phyloP scores from a whole-genome alignment of 2,797 vertebrate species.

The Notolabrus celidotus region DNA sequence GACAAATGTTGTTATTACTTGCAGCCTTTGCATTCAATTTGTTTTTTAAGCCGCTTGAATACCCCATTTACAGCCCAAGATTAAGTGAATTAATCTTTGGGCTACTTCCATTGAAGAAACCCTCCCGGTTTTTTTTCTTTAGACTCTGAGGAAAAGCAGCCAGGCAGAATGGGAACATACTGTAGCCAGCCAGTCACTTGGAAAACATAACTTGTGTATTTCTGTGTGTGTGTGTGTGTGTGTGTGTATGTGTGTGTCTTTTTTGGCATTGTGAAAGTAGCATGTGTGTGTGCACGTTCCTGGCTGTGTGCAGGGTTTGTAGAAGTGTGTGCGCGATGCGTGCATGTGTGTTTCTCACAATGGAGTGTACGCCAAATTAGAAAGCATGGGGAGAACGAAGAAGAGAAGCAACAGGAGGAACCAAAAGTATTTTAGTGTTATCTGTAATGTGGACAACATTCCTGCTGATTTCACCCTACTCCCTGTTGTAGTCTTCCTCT shows the following conservation, averaged over 20 bases:
- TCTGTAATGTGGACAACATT: slow-evolving; percentile 17
- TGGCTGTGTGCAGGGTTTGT: neutral
- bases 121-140: slow-evolving; percentile 46
- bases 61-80: slow-evolving; percentile 83
- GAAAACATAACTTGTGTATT: slow-evolving; percentile 49
- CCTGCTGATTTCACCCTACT: slow-evolving; percentile 3
- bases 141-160: slow-evolving; percentile 40
- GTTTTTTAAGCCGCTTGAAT: slow-evolving; percentile 84
- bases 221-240: slow-evolving; percentile 25
- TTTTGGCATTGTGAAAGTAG: slow-evolving; percentile 10
- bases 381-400: neutral
- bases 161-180: slow-evolving; percentile 31
- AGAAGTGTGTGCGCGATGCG: neutral
- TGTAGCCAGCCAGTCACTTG: slow-evolving; percentile 43
- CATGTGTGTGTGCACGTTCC: neutral
- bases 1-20: slow-evolving; percentile 78
- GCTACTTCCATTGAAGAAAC: slow-evolving; percentile 68
- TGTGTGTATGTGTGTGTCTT: slow-evolving; percentile 36
- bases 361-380: slow-evolving; percentile 11
- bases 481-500: neutral
- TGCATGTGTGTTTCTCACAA: neutral
- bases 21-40: slow-evolving; percentile 83
- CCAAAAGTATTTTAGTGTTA: slow-evolving; percentile 20
- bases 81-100: slow-evolving; percentile 85
- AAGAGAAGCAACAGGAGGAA: neutral